Percentiles rank a stretch among this genome's conserved stretches.
These are phyloP conservation scores for Pegea sp. DNA, from an alignment of 23 tunicate genomes.

Conservation along the genomic window DNA sequence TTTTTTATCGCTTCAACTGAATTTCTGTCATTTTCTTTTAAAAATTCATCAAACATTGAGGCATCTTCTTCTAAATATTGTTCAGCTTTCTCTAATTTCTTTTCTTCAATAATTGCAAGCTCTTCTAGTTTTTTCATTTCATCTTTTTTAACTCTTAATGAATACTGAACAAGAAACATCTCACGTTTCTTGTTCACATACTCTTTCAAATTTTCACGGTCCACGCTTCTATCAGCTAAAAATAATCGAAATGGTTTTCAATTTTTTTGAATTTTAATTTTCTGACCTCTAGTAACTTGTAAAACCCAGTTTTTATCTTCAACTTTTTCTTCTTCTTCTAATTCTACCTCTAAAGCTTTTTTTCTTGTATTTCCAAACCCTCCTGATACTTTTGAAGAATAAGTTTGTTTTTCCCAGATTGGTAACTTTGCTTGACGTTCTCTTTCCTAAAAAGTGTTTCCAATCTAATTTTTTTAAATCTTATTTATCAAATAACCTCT, in stretches of 20 bases:
- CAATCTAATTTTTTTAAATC: background rate
- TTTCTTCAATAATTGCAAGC: constrained; percentile 75
- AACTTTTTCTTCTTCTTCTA: constrained; percentile 16
- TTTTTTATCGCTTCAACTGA: constrained; percentile 95
- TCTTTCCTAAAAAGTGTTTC: constrained; percentile 21
- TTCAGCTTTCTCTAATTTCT: constrained; percentile 81
- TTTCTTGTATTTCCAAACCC: constrained; percentile 70
- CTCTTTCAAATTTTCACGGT: constrained; percentile 64
- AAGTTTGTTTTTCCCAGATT: constrained; percentile 72
- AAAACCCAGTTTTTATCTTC: constrained; percentile 80
- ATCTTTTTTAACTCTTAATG: constrained; percentile 78
- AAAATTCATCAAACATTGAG: constrained; percentile 84
- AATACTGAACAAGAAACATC: constrained; percentile 88
- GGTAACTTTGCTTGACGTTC: constrained; percentile 26
- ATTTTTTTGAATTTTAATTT: background rate
- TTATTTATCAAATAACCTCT: constrained; percentile 15
- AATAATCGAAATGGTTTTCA: background rate
- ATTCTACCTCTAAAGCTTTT: constrained; percentile 28
- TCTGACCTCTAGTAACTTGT: constrained; percentile 73
- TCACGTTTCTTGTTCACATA: constrained; percentile 80
- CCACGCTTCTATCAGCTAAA: constrained; percentile 17
- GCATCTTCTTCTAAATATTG: constrained; percentile 94
- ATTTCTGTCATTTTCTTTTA: constrained; percentile 91
- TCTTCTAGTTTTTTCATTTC: constrained; percentile 90
- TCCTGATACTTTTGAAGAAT: constrained; percentile 55